A percentile compares a stretch with the other conserved stretches of the same genome.
Evolutionary conservation across 2,888 invertebrate genomes (phyloP).

Genomic region (Shargacucullia verbasci): DNA sequence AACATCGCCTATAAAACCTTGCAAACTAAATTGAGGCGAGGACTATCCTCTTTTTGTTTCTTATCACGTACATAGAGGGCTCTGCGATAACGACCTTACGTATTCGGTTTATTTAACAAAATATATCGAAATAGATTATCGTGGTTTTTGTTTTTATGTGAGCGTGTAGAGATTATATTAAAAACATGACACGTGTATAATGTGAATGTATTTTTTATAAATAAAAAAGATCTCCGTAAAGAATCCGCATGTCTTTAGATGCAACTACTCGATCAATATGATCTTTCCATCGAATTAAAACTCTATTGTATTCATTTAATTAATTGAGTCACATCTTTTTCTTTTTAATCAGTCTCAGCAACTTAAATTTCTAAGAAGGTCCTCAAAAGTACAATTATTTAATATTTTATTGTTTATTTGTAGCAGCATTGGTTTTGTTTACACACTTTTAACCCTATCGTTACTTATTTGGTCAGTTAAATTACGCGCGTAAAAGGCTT

Average conservation of each 20-base stretch:
- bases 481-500: slow-evolving; percentile 21
- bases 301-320: too few relatives aligned
- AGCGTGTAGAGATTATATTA: not conserved
- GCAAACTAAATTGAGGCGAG: slow-evolving; percentile 68
- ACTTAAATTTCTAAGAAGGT: too few relatives aligned
- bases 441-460: not conserved
- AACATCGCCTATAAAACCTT: slow-evolving; percentile 63
- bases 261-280: too few relatives aligned
- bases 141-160: not conserved
- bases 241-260: too few relatives aligned
- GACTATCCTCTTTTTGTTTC: slow-evolving; percentile 68
- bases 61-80: slow-evolving; percentile 68
- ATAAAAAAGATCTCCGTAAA: too few relatives aligned
- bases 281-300: too few relatives aligned
- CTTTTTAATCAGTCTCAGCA: too few relatives aligned
- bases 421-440: slow-evolving; percentile 2
- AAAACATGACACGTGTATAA: too few relatives aligned
- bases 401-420: not conserved
- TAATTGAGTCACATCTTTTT: too few relatives aligned
- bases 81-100: slow-evolving; percentile 63
- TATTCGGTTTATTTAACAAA: slow-evolving; percentile 62
- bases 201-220: too few relatives aligned
- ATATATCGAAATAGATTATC: slow-evolving; percentile 51
- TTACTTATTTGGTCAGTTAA: slow-evolving; percentile 20
- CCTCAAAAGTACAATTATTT: too few relatives aligned